Evolutionary conservation across 2,888 invertebrate species (phyloP), one percentile per base, ranked within the genome.

Genomic region (Polydrusus cervinus): DNA sequence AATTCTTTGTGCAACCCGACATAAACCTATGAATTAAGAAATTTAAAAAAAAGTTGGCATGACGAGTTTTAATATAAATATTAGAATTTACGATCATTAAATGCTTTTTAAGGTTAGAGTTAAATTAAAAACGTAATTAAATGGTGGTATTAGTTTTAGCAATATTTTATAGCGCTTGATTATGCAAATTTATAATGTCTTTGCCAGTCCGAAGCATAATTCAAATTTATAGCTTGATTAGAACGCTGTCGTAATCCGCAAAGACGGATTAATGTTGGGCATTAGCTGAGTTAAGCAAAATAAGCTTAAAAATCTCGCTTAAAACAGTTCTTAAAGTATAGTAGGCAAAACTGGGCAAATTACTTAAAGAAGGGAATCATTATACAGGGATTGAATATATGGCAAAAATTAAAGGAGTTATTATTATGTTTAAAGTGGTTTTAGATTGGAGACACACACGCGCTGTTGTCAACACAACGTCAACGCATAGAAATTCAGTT

Each of bases 191-290:
- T 67, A 61, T 57, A 25, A 51, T 11, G 14, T 25, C 47, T 60
- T 55, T 53, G 34, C 30, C 30, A 40, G 30, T 60, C 51, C 45
- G 25, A 20, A 34, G 49, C 34, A 38, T 73, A 73, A 73, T 60
- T 67, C 57, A 60, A 66, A 65, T 66, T 73, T 49, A 73, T 67
- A 30, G 67, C 67, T 65, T 47, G 72, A 67, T 73, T 67, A 73
- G 67, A 43, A 60, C 51, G 60, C 53, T 51, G 70, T 40, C 53
- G 18, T 14, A 51, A 62, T 20, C 45, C 40, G 55, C 30, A 60
- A 57, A 43, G 43, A 57, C 25, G 68, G 43, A 68, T 68, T 55
- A 68, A 68, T 49, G 49, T 16, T 16, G 5, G 45, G 64, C 20
- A 49, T 64, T 64, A 49, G 38, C 13, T 14, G 18, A 60, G 57